A percentile compares a stretch with the other conserved stretches of the same genome.
phyloP scores from a whole-genome alignment of 2,888 invertebrate genomes.

The Ochropleura leucogaster region DNA sequence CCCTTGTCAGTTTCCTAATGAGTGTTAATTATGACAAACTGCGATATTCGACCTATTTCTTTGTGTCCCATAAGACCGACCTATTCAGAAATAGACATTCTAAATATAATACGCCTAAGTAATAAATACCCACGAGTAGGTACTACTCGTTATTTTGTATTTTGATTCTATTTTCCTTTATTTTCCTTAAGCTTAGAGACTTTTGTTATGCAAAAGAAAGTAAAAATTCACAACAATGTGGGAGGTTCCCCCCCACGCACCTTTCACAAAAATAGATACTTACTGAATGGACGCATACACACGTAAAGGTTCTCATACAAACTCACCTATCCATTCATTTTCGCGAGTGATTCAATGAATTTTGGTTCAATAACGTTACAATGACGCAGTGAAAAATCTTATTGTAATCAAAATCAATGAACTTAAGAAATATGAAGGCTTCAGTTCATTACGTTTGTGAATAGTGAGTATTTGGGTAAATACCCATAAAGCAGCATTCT shows the following conservation, averaged over 20 bases:
- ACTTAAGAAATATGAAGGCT: slow-evolving; percentile 62
- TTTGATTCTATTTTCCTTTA: slow-evolving; percentile 5
- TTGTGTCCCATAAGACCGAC: neutral
- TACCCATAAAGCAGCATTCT: slow-evolving; percentile 67
- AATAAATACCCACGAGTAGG: neutral
- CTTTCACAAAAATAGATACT: slow-evolving; percentile 24
- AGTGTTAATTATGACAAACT: slow-evolving; percentile 23
- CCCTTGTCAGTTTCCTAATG: slow-evolving; percentile 14
- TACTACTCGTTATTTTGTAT: slow-evolving; percentile 20
- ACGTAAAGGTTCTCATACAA: slow-evolving; percentile 12
- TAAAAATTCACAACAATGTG: slow-evolving; percentile 45
- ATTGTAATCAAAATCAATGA: slow-evolving; percentile 48
- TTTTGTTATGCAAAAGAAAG: slow-evolving; percentile 28
- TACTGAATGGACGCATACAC: slow-evolving; percentile 27
- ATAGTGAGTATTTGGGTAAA: slow-evolving; percentile 67
- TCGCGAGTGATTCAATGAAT: slow-evolving; percentile 13
- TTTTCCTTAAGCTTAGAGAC: slow-evolving; percentile 8
- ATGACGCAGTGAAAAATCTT: slow-evolving; percentile 32
- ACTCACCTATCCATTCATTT: slow-evolving; percentile 22
- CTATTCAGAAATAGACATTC: neutral
- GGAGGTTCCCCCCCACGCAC: slow-evolving; percentile 22
- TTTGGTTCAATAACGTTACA: slow-evolving; percentile 24
- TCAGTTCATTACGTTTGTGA: slow-evolving; percentile 67
- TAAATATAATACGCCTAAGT: neutral
- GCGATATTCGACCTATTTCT: slow-evolving; percentile 9